Conservation (phyloP, 2,113 vertebrate species). For the Labeo catla region DNA sequence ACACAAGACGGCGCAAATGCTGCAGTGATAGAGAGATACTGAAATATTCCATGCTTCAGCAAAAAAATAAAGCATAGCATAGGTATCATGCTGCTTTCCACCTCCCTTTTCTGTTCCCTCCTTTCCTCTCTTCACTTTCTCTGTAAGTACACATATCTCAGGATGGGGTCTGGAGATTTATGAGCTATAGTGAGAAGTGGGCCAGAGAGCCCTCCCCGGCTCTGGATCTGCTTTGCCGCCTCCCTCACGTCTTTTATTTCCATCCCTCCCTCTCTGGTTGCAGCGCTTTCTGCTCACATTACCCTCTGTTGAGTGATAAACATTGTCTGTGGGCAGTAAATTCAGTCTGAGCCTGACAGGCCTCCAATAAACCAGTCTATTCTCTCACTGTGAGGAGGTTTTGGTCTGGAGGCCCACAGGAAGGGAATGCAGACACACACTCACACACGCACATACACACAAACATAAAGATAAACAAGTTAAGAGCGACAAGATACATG, state of each 20-base stretch:
- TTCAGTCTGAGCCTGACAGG: slow-evolving; percentile 54
- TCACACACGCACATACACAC: slow-evolving; percentile 28
- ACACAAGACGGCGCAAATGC: neutral
- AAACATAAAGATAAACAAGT: slow-evolving; percentile 25
- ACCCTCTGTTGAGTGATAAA: slow-evolving; percentile 61
- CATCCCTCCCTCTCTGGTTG: slow-evolving; percentile 26
- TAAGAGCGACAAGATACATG: slow-evolving; percentile 44
- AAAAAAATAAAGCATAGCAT: neutral
- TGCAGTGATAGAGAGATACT: neutral
- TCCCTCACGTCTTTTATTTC: slow-evolving; percentile 31
- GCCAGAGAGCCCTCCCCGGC: slow-evolving; percentile 38
- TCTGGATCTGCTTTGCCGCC: slow-evolving; percentile 42
- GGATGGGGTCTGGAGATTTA: slow-evolving; percentile 50
- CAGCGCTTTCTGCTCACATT: slow-evolving; percentile 43
- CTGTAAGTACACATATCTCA: slow-evolving; percentile 29
- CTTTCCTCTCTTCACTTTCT: slow-evolving; percentile 25
- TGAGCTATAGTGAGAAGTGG: slow-evolving; percentile 40
- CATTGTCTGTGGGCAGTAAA: slow-evolving; percentile 62
- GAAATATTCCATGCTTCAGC: slow-evolving; percentile 13
- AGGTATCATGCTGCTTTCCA: neutral
- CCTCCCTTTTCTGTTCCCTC: neutral
- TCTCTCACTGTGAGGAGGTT: slow-evolving; percentile 46
- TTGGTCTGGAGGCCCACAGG: slow-evolving; percentile 54
- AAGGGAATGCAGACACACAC: slow-evolving; percentile 47
- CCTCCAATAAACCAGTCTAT: slow-evolving; percentile 59